These are phyloP conservation scores for Drosophila pseudotakahashii DNA, from an alignment of 2,888 invertebrate genomes.

Conservation along the genomic window DNA sequence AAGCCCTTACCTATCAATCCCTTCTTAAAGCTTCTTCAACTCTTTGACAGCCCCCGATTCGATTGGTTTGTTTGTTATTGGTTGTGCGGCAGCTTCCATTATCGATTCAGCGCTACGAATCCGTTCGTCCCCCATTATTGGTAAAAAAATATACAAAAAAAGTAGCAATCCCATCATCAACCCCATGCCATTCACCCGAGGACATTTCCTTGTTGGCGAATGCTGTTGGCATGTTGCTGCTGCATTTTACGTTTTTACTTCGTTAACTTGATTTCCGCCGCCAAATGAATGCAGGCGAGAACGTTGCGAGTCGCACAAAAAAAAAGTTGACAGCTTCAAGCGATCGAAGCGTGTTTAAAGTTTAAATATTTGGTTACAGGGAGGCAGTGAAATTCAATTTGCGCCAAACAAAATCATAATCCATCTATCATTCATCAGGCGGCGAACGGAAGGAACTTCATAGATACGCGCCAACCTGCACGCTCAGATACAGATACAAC, in stretches of 20 bases:
- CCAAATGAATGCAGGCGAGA: slow-evolving; percentile 62
- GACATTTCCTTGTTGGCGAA: slow-evolving; percentile 46
- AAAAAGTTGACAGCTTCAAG: slow-evolving; percentile 63
- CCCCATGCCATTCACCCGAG: slow-evolving; percentile 25
- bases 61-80: slow-evolving; percentile 61
- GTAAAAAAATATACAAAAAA: neutral
- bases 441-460: slow-evolving; percentile 74
- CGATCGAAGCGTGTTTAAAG: slow-evolving; percentile 53
- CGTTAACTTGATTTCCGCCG: slow-evolving; percentile 75
- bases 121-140: slow-evolving; percentile 5
- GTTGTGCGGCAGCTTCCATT: slow-evolving; percentile 25
- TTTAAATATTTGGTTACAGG: slow-evolving; percentile 59
- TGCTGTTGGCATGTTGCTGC: slow-evolving; percentile 57
- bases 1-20: neutral
- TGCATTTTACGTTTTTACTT: slow-evolving; percentile 70
- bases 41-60: slow-evolving; percentile 30
- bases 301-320: slow-evolving; percentile 10
- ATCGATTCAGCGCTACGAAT: slow-evolving; percentile 43
- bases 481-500: slow-evolving; percentile 37
- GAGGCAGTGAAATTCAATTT: slow-evolving; percentile 74
- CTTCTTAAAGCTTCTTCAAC: slow-evolving; percentile 50
- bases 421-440: slow-evolving; percentile 78
- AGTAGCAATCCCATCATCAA: neutral
- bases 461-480: slow-evolving; percentile 70
- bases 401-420: slow-evolving; percentile 81